phyloP scores from a whole-genome alignment of 2,888 invertebrate genomes.

The Phyto melanocephala region DNA sequence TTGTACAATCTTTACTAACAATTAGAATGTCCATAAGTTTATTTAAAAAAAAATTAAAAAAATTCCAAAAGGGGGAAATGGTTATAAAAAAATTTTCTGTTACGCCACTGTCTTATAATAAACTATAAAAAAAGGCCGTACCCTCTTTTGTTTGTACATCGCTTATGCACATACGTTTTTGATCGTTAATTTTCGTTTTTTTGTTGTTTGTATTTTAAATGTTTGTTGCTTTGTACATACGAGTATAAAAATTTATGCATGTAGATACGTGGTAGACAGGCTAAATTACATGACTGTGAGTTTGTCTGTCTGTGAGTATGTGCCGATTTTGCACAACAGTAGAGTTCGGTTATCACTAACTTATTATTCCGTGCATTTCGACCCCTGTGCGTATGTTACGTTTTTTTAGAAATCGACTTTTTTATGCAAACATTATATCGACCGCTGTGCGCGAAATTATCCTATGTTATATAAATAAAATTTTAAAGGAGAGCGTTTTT shows the following conservation, averaged over 20 bases:
- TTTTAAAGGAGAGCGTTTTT: too few relatives aligned
- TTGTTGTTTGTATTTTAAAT: slow-evolving; percentile 4
- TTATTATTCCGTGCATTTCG: too few relatives aligned
- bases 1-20: slow-evolving; percentile 12
- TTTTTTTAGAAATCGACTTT: too few relatives aligned
- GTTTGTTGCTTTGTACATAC: slow-evolving; percentile 30
- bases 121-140: slow-evolving; percentile 51
- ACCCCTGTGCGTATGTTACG: too few relatives aligned
- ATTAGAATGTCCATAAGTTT: slow-evolving; percentile 4
- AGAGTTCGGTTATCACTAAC: too few relatives aligned
- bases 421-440: too few relatives aligned
- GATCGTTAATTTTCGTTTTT: slow-evolving; percentile 51
- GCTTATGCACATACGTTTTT: slow-evolving; percentile 54
- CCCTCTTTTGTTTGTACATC: slow-evolving; percentile 54
- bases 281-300: slow-evolving; percentile 50
- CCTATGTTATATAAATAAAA: too few relatives aligned
- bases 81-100: not conserved
- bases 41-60: too few relatives aligned
- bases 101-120: slow-evolving; percentile 52
- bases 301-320: slow-evolving; percentile 21
- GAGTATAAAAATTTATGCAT: slow-evolving; percentile 47
- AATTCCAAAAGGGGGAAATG: not conserved
- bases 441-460: too few relatives aligned
- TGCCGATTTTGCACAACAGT: slow-evolving; percentile 25
- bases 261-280: slow-evolving; percentile 57